These are phyloP conservation scores for Clavelina lepadiformis DNA, from an alignment of 23 tunicate genomes.

Conservation along the genomic window DNA sequence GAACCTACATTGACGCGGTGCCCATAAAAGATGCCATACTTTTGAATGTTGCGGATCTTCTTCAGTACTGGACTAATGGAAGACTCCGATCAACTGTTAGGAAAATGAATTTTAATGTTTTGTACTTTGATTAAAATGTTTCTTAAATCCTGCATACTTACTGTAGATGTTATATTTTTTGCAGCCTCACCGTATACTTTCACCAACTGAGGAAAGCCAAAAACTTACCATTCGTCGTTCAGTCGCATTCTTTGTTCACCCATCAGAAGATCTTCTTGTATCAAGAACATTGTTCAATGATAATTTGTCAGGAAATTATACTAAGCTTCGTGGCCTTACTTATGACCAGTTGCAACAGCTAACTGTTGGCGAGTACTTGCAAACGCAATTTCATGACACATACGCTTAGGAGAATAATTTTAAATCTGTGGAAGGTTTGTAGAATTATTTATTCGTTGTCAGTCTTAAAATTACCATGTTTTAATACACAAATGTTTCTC, in stretches of 20 bases:
- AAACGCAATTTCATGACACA: slow-evolving; percentile 10
- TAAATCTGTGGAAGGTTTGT: too few species aligned
- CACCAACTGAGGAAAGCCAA: slow-evolving; percentile 14
- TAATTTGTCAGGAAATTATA: background rate
- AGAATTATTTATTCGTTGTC: too few species aligned
- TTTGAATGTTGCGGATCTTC: slow-evolving; percentile 48
- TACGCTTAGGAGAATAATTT: too few species aligned
- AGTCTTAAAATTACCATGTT: too few species aligned
- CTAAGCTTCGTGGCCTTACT: slow-evolving; percentile 11
- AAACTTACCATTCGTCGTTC: slow-evolving; percentile 24
- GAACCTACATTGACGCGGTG: slow-evolving; percentile 43
- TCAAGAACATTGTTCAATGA: slow-evolving; percentile 8
- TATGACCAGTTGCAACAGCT: slow-evolving; percentile 7
- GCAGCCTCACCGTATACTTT: slow-evolving; percentile 63
- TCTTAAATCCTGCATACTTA: background rate
- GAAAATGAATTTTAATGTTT: background rate
- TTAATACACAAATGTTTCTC: too few species aligned
- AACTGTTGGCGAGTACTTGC: slow-evolving; percentile 53
- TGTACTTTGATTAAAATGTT: background rate
- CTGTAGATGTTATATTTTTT: background rate
- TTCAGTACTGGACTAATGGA: slow-evolving; percentile 66
- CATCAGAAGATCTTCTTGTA: slow-evolving; percentile 28
- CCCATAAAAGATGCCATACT: slow-evolving; percentile 40
- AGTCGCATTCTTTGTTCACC: slow-evolving; percentile 61
- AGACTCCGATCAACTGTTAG: slow-evolving; percentile 50